Conservation (phyloP, 2,888 invertebrate genomes). For the Nezara viridula region DNA sequence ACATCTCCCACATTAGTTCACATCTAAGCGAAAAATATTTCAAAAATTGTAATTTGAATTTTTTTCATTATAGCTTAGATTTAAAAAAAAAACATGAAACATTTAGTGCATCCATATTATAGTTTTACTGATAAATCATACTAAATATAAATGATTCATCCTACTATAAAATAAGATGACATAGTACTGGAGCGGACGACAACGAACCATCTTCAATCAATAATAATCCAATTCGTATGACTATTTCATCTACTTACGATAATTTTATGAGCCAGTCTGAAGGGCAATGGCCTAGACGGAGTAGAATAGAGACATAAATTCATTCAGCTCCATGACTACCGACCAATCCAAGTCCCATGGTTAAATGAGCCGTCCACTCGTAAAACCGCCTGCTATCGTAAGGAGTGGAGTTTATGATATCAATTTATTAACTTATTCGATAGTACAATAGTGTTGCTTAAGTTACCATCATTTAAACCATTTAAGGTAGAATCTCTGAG, state of each 20-base stretch:
- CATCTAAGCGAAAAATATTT: too few relatives aligned
- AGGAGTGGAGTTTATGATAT: background rate
- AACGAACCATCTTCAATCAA: background rate
- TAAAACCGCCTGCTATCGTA: background rate
- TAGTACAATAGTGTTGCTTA: background rate
- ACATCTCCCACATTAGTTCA: too few relatives aligned
- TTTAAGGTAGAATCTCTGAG: background rate
- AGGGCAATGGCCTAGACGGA: background rate
- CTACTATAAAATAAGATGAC: too few relatives aligned
- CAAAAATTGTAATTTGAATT: too few relatives aligned
- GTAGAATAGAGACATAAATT: slow-evolving; percentile 32
- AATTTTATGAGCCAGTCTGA: background rate
- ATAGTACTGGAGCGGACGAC: background rate
- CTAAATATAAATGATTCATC: too few relatives aligned
- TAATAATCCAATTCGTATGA: background rate
- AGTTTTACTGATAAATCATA: too few relatives aligned
- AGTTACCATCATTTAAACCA: background rate
- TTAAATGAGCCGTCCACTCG: slow-evolving; percentile 11
- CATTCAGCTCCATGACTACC: slow-evolving; percentile 1
- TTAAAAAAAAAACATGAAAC: too few relatives aligned
- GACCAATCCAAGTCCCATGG: background rate
- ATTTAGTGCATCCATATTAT: too few relatives aligned
- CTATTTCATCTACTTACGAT: background rate
- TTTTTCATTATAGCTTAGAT: too few relatives aligned
- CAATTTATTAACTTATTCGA: background rate